Percentiles rank a stretch among this genome's conserved stretches.
phyloP scores from a whole-genome alignment of 1,140 invertebrate genomes.

The Dinothrombium tinctorium region DNA sequence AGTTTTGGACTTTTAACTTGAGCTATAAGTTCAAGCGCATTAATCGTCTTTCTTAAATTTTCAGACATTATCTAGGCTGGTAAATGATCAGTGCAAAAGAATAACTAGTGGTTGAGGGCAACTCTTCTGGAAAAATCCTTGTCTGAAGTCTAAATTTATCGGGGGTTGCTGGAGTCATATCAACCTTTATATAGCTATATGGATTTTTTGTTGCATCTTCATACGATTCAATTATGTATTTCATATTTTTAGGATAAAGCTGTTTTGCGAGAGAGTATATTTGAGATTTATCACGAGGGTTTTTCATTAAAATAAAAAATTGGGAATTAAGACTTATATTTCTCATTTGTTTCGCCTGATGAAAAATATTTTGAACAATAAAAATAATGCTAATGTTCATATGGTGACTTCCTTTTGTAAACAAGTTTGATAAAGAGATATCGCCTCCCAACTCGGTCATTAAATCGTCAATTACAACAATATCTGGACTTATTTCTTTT shows the following conservation, averaged over 20 bases:
- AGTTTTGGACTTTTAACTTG: neutral
- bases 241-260: constrained; percentile 19
- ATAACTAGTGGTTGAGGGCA: too few relatives aligned
- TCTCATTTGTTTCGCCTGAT: constrained; percentile 20
- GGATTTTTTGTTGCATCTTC: constrained; percentile 7
- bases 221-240: constrained; percentile 21
- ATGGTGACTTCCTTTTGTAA: constrained; percentile 22
- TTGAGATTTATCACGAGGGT: constrained; percentile 21
- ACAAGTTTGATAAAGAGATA: constrained; percentile 19
- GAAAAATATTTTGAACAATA: constrained; percentile 23
- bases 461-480: constrained; percentile 21
- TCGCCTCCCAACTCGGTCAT: constrained; percentile 19
- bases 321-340: constrained; percentile 21
- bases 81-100: neutral
- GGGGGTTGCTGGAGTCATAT: neutral
- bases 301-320: constrained; percentile 23
- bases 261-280: constrained; percentile 20
- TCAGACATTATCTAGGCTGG: neutral
- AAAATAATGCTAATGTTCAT: constrained; percentile 22
- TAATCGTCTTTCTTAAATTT: neutral
- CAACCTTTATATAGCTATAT: constrained; percentile 4
- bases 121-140: neutral
- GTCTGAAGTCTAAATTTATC: constrained; percentile 1
- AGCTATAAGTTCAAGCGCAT: neutral
- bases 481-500: neutral